Base-by-base conservation (phyloP, 1,140 invertebrate species). In the Drosophila nikananu region DNA sequence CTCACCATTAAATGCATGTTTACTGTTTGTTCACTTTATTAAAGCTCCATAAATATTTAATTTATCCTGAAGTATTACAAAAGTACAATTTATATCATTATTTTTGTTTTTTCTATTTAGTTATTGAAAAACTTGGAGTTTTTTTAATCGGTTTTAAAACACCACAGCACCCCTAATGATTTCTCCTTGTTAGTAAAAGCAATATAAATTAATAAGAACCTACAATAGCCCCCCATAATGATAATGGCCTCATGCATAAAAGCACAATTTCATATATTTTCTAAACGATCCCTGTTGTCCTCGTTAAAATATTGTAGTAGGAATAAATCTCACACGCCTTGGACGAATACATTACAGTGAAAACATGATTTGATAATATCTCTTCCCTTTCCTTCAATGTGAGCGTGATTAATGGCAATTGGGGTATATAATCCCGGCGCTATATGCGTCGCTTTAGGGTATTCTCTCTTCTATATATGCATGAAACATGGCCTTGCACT, bases 391-490 rank as follows among this genome's bases (percentile, higher is more conserved):
- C 52, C 52, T 55, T 37, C 13, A 35, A 37, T 55, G 52, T 37
- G 52, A 35, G 54, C 54, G 54, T 57, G 54, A 57, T 57, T 57
- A 57, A 57, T 57, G 32, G 54, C 15, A 30, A 60, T 37, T 61
- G 21, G 10, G n/a, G 32, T 39, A 37, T n/a, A 57, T 57, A 57
- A 57, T 57, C 35, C 35, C 54, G 54, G 54, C 54, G 54, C 54
- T 57, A 57, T 57, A 57, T 57, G 54, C 54, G 21, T 58, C 2
- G 35, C 37, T 62, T 55, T 39, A 30, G 59, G 32, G 71, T 75
- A 61, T 52, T 13, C 17, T 5, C 12, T 19, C 27, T 63, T 63
- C 37, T 8, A 17, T 39, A 49, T 37, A 17, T 19, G 12, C 15
- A 49, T 10, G 27, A 10, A 30, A 51, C 35, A 32, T 21, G 21